phyloP scores from a whole-genome alignment of 2,888 invertebrate genomes.

The Drosophila pseudotakahashii region DNA sequence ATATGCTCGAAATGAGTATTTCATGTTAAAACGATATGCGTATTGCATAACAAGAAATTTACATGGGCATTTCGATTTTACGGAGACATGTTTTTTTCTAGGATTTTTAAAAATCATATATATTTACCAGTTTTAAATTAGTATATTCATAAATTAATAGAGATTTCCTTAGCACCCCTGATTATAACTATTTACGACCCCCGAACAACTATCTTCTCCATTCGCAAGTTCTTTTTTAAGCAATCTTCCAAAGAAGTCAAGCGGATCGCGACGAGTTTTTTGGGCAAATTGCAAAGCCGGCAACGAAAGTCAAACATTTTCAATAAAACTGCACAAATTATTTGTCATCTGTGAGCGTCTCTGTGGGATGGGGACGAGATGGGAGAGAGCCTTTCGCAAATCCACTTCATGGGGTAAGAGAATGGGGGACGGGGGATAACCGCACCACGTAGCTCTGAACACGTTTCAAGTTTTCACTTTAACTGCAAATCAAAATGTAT shows the following conservation, averaged over 20 bases:
- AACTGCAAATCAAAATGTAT: constrained; percentile 78
- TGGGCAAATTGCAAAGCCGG: constrained; percentile 36
- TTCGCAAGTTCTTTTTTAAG: constrained; percentile 1
- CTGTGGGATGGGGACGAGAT: constrained; percentile 3
- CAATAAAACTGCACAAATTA: constrained; percentile 78
- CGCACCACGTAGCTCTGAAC: constrained; percentile 51
- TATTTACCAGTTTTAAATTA: too few species aligned
- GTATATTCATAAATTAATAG: too few species aligned
- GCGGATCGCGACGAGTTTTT: constrained; percentile 35
- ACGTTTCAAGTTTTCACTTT: constrained; percentile 67
- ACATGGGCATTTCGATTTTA: too few species aligned
- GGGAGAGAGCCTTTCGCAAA: not conserved
- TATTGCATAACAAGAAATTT: too few species aligned
- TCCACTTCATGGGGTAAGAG: constrained; percentile 11
- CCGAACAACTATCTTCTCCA: not conserved
- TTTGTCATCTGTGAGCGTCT: constrained; percentile 61
- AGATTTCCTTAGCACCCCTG: too few species aligned
- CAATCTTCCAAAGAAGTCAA: constrained; percentile 36
- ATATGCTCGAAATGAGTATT: too few species aligned
- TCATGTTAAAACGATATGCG: too few species aligned
- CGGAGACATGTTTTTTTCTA: too few species aligned
- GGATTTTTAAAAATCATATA: too few species aligned
- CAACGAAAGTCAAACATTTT: constrained; percentile 75
- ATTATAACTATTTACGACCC: not conserved
- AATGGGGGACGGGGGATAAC: constrained; percentile 34